Evolutionary conservation across 2,113 vertebrate genomes (phyloP), one percentile per base, ranked within the genome.

Genomic region (Megaleporinus macrocephalus): DNA sequence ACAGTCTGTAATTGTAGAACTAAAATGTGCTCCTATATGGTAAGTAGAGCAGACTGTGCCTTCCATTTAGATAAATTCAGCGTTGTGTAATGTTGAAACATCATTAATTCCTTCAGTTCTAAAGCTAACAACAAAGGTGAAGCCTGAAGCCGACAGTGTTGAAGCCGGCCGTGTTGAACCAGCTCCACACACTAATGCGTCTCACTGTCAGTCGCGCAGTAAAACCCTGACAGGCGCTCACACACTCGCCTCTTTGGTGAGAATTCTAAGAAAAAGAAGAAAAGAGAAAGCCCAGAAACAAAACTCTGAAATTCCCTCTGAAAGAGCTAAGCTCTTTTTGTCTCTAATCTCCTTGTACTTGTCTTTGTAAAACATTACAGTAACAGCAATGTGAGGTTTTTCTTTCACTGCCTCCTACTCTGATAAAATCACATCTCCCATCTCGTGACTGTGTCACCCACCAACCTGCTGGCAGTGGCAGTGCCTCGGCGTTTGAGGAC

Each of bases 361-460:
- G 16, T 59, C 49, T 57, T 22, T 44, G 51, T 57, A 27, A 57
- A 70, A 41, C 33, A 3, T 57, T 69, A 65, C 11, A 51, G 49
- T n/a, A 62, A 51, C 24, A 30, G 75, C 15, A n/a, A n/a, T 0
- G 1, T 9, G 15, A 27, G 36, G 7, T 36, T 13, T 73, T 72
- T 53, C 33, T 36, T 26, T 16, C 24, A 51, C 14, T 51, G 22
- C 24, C 14, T 26, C 73, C 44, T 53, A 70, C 69, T 18, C 20
- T 41, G 59, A 73, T 73, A 66, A 73, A 20, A 66, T 65, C 57
- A 26, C 18, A 51, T 61, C 53, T 49, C 47, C 26, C 41, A 24
- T 63, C 69, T 29, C 22, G 70, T 66, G 20, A 53, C 47, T 63
- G 41, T 81, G 33, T n/a, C 30, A 69, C 59, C 16, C 9, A 27